Evolutionary conservation across 1,140 invertebrate species (phyloP).

Genomic region (Wiebesia pumilae): DNA sequence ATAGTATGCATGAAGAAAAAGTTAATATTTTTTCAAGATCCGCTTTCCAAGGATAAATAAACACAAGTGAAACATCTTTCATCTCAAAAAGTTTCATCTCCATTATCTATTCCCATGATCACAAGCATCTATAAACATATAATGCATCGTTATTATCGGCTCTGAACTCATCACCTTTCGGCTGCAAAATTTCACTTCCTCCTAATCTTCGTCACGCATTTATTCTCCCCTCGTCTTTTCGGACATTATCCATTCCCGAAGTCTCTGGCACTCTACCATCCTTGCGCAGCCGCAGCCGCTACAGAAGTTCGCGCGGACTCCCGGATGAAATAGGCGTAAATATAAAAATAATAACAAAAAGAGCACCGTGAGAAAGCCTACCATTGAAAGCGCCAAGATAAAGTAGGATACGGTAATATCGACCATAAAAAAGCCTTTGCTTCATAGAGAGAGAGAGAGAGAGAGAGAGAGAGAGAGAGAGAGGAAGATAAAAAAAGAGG

Average conservation of each 20-base stretch:
- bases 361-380: not conserved
- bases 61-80: not conserved
- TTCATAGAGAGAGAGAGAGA: too few species aligned
- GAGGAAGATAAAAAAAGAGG: not conserved
- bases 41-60: not conserved
- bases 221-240: slow-evolving; percentile 34
- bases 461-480: too few species aligned
- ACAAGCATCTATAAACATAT: not conserved
- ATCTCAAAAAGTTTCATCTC: not conserved
- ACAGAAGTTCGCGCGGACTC: not conserved
- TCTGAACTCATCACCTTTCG: not conserved
- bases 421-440: slow-evolving; percentile 40
- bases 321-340: not conserved
- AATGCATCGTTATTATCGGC: not conserved
- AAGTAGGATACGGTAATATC: slow-evolving; percentile 53
- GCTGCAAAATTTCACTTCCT: not conserved
- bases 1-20: not conserved
- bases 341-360: slow-evolving; percentile 27
- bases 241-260: slow-evolving; percentile 18
- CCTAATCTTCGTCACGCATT: slow-evolving; percentile 7
- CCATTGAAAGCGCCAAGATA: slow-evolving; percentile 55
- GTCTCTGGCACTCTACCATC: not conserved
- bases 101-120: slow-evolving; percentile 2
- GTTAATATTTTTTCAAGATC: slow-evolving; percentile 21
- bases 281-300: not conserved